Percentiles rank a stretch among this genome's conserved stretches.
These are phyloP conservation scores for Musca vetustissima DNA, from an alignment of 1,140 invertebrate species.

Conservation along the genomic window DNA sequence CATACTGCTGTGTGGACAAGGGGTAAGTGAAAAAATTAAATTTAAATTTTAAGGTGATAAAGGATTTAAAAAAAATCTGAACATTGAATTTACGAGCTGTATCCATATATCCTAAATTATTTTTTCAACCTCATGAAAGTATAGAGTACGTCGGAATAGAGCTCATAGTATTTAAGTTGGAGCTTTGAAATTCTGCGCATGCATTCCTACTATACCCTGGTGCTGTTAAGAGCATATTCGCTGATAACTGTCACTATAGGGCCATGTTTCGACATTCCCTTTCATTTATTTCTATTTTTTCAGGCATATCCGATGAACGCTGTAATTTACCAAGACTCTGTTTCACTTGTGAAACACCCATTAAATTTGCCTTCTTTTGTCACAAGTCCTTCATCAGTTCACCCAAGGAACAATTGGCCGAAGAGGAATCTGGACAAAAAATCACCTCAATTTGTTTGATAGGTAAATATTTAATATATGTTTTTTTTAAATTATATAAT, in stretches of 20 bases:
- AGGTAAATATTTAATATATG: too few species aligned
- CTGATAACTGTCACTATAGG: neutral
- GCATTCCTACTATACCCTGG: neutral
- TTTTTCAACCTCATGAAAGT: too few species aligned
- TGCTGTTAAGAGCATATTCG: neutral
- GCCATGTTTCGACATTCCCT: too few species aligned
- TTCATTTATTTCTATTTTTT: neutral
- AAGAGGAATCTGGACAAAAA: constrained; percentile 32
- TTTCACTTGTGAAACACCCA: constrained; percentile 78
- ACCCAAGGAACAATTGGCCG: neutral
- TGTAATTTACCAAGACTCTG: constrained; percentile 62
- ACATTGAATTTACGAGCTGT: too few species aligned
- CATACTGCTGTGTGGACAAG: constrained; percentile 80
- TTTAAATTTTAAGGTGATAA: too few species aligned
- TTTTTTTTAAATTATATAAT: neutral
- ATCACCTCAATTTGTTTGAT: constrained; percentile 50
- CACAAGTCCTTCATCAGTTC: constrained; percentile 28
- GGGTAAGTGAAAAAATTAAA: constrained; percentile 54
- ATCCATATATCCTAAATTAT: too few species aligned
- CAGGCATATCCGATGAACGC: constrained; percentile 39
- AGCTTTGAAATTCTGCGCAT: too few species aligned
- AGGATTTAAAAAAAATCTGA: too few species aligned
- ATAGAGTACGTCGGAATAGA: too few species aligned
- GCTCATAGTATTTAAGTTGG: too few species aligned
- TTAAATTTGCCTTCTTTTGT: constrained; percentile 82